A percentile compares a stretch with the other conserved stretches of the same genome.
Evolutionary conservation across 2,888 invertebrate species (phyloP).

Genomic region (Ennomos fuscantarius): DNA sequence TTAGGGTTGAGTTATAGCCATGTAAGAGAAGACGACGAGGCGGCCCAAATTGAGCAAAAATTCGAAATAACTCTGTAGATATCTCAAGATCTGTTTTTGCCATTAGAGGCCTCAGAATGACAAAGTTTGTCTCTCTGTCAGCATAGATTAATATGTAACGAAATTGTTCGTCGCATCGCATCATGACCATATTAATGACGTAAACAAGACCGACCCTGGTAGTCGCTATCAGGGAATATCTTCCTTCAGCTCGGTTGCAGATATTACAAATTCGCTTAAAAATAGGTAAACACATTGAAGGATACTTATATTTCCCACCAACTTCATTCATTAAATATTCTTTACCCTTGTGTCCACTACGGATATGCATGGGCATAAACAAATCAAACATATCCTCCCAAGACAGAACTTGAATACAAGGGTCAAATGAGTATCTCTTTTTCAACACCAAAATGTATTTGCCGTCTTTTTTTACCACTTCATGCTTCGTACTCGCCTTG

Average conservation of each 20-base stretch:
- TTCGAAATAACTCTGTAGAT: conserved; percentile 27
- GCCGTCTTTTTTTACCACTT: background rate
- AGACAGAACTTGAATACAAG: background rate
- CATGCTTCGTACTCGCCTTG: background rate
- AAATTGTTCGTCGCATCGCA: background rate
- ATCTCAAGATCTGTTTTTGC: conserved; percentile 25
- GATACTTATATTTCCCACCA: background rate
- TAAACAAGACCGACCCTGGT: conserved; percentile 13
- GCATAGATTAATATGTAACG: conserved; percentile 28
- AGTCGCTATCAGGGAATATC: no score
- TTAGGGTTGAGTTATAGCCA: conserved; percentile 16
- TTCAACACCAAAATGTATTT: background rate
- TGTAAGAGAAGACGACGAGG: conserved; percentile 22
- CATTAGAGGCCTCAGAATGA: conserved; percentile 25
- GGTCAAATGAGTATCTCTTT: background rate
- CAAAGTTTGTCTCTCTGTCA: conserved; percentile 27
- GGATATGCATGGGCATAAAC: conserved; percentile 6
- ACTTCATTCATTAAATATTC: background rate
- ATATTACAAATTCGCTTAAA: conserved; percentile 21
- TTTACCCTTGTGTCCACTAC: conserved; percentile 4
- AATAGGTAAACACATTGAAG: conserved; percentile 8
- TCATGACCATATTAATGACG: conserved; percentile 22
- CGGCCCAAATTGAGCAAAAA: conserved; percentile 27
- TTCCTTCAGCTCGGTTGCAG: conserved; percentile 6
- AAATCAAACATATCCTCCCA: conserved; percentile 10